Evolutionary conservation across 2,888 invertebrate genomes (phyloP).

Genomic region (Spisula solida): DNA sequence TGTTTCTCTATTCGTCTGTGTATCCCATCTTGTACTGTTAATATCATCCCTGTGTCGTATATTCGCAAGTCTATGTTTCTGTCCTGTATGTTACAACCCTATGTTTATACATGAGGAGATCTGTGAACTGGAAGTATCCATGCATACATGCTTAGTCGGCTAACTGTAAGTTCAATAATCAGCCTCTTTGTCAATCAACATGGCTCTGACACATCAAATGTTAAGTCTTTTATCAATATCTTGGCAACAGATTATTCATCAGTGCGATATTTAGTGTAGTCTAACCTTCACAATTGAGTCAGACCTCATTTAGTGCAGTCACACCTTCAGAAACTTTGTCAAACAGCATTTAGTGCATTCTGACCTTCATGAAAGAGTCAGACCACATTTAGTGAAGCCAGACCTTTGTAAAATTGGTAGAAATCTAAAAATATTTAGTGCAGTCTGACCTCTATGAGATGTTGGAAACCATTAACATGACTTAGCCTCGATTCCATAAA

Average conservation of each 20-base stretch:
- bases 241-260: neutral
- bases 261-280: too few species aligned
- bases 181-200: neutral
- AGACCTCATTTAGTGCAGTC: too few species aligned
- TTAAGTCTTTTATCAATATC: slow-evolving; percentile 7
- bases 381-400: too few species aligned
- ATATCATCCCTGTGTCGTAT: neutral
- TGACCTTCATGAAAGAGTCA: too few species aligned
- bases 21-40: neutral
- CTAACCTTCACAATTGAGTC: too few species aligned
- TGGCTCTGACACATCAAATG: neutral
- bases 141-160: neutral
- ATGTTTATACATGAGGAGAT: neutral
- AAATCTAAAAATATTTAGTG: too few species aligned
- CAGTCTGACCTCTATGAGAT: too few species aligned
- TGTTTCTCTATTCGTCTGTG: neutral
- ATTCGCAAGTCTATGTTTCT: slow-evolving; percentile 28
- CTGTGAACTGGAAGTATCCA: neutral
- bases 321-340: too few species aligned
- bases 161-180: neutral
- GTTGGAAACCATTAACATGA: too few species aligned
- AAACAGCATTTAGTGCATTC: too few species aligned
- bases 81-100: slow-evolving; percentile 26
- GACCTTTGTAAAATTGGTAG: too few species aligned
- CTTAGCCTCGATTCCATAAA: too few species aligned